phyloP scores from a whole-genome alignment of 23 tunicate genomes.

The Ascidia mentula region DNA sequence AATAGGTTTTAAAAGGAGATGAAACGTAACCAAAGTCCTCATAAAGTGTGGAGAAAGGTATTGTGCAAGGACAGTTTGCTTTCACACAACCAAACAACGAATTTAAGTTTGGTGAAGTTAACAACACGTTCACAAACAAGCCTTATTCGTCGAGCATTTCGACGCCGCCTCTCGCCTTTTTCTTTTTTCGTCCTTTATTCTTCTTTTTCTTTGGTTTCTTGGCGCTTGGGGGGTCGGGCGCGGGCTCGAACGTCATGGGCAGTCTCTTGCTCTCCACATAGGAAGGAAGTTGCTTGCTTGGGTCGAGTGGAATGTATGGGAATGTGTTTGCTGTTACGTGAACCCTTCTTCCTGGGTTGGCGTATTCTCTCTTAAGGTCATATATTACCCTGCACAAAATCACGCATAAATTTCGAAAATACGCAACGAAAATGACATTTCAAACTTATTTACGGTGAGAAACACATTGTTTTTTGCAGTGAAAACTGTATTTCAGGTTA shows the following conservation, averaged over 20 bases:
- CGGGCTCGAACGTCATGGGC: constrained; percentile 44
- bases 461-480: too few species aligned
- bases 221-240: neutral
- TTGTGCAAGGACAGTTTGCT: too few species aligned
- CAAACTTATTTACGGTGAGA: too few species aligned
- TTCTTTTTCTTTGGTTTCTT: neutral
- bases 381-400: constrained; percentile 28
- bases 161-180: neutral
- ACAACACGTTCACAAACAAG: neutral
- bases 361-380: constrained; percentile 59
- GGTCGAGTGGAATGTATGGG: constrained; percentile 57
- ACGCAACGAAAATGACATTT: too few species aligned
- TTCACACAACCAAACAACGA: neutral
- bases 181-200: neutral
- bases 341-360: constrained; percentile 53
- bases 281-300: constrained; percentile 24
- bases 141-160: neutral
- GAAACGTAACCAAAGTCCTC: too few species aligned
- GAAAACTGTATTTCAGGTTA: too few species aligned
- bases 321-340: constrained; percentile 23
- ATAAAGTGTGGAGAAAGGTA: too few species aligned
- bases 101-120: neutral
- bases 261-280: constrained; percentile 19
- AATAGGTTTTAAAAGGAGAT: too few species aligned
- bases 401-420: neutral